These are phyloP conservation scores for Ennomos erosarius DNA, from an alignment of 2,888 invertebrate species.

Conservation along the genomic window DNA sequence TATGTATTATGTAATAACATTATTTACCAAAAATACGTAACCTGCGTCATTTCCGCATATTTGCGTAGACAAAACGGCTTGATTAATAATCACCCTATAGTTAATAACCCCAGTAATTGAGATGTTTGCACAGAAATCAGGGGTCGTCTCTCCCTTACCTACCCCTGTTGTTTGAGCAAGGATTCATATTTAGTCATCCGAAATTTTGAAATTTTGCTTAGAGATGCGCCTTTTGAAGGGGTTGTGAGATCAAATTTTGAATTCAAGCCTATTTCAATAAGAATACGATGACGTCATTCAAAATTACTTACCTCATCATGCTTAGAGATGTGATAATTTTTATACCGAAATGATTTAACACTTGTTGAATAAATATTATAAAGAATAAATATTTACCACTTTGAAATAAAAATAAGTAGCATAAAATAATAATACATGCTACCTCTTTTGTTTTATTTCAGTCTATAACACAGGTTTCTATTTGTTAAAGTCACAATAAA, in stretches of 20 bases:
- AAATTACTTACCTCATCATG: too few relatives aligned
- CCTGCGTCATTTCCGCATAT: slow-evolving; percentile 34
- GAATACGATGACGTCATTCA: too few relatives aligned
- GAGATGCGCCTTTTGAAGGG: slow-evolving; percentile 54
- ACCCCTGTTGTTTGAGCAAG: slow-evolving; percentile 66
- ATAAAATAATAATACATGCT: too few relatives aligned
- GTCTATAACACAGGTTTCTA: too few relatives aligned
- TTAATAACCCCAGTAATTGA: slow-evolving; percentile 82
- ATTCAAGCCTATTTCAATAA: neutral
- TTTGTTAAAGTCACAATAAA: too few relatives aligned
- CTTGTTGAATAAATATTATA: too few relatives aligned
- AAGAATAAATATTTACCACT: too few relatives aligned
- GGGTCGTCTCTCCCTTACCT: slow-evolving; percentile 53
- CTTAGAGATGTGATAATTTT: too few relatives aligned
- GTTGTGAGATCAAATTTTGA: slow-evolving; percentile 26
- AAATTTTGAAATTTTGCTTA: slow-evolving; percentile 73
- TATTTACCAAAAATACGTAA: slow-evolving; percentile 1
- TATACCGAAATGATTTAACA: neutral
- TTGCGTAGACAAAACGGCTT: slow-evolving; percentile 59
- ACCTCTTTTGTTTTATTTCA: too few relatives aligned
- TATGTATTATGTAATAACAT: neutral
- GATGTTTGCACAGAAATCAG: slow-evolving; percentile 73
- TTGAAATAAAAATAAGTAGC: too few relatives aligned
- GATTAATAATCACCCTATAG: slow-evolving; percentile 70
- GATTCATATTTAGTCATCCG: slow-evolving; percentile 79